These are phyloP conservation scores for Tupaia tana DNA, from an alignment of 2,113 vertebrate genomes.

Conservation along the genomic window DNA sequence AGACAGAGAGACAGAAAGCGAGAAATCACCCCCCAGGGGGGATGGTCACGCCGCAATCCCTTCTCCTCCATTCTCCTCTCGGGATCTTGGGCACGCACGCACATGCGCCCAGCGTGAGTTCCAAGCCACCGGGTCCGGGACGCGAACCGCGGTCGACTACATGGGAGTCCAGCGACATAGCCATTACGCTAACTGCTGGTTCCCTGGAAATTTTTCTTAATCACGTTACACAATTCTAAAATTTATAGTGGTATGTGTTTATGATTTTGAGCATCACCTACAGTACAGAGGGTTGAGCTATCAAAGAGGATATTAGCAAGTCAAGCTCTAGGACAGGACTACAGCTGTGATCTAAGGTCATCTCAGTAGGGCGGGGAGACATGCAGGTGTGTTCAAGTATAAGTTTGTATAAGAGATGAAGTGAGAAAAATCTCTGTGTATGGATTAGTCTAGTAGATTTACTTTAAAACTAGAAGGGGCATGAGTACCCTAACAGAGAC, in stretches of 20 bases:
- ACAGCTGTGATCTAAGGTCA: too few species aligned
- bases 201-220: background rate
- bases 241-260: background rate
- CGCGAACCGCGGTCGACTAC: too few species aligned
- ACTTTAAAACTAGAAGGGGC: background rate
- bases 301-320: background rate
- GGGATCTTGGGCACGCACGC: too few species aligned
- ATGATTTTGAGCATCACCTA: background rate
- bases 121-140: too few species aligned
- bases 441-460: background rate
- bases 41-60: too few species aligned
- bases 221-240: conserved; percentile 16
- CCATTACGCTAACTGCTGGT: too few species aligned
- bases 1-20: too few species aligned
- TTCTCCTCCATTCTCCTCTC: too few species aligned
- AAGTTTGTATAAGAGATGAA: background rate
- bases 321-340: background rate
- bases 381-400: background rate
- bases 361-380: background rate
- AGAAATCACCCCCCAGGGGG: too few species aligned
- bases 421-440: background rate
- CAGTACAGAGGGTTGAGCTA: background rate
- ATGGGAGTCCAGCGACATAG: too few species aligned
- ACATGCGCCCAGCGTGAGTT: too few species aligned
- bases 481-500: background rate